These are phyloP conservation scores for Lasioglossum albipes DNA, from an alignment of 1,140 invertebrate genomes.

Conservation along the genomic window DNA sequence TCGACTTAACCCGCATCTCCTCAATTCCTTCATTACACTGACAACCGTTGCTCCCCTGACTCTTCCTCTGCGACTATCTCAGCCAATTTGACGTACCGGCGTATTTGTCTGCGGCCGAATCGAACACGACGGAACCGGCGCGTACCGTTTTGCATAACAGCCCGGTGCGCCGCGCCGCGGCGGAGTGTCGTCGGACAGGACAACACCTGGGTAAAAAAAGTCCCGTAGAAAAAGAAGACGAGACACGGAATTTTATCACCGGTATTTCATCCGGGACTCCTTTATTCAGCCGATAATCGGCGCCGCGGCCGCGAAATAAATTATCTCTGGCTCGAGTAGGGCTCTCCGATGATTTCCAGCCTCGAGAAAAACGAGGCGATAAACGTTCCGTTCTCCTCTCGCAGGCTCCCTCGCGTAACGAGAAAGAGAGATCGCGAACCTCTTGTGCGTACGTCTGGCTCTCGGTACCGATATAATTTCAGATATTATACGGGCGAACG, in stretches of 20 bases:
- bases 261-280: background rate
- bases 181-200: no score
- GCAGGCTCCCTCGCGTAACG: background rate
- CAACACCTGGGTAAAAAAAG: background rate
- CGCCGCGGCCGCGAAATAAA: background rate
- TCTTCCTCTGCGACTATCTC: no score
- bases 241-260: background rate
- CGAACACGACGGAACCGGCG: background rate
- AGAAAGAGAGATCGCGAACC: constrained; percentile 20
- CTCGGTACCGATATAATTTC: background rate
- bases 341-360: constrained; percentile 3
- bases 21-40: no score
- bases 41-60: no score
- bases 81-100: background rate
- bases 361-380: constrained; percentile 13
- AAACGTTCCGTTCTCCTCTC: background rate
- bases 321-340: background rate
- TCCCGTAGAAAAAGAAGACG: background rate
- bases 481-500: background rate
- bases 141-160: constrained; percentile 29
- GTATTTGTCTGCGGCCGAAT: background rate
- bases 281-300: constrained; percentile 17
- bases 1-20: no score
- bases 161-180: background rate
- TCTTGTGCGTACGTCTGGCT: no score